Evolutionary conservation across 2,797 vertebrate species (phyloP).

Genomic region (Premnoplex brunnescens): DNA sequence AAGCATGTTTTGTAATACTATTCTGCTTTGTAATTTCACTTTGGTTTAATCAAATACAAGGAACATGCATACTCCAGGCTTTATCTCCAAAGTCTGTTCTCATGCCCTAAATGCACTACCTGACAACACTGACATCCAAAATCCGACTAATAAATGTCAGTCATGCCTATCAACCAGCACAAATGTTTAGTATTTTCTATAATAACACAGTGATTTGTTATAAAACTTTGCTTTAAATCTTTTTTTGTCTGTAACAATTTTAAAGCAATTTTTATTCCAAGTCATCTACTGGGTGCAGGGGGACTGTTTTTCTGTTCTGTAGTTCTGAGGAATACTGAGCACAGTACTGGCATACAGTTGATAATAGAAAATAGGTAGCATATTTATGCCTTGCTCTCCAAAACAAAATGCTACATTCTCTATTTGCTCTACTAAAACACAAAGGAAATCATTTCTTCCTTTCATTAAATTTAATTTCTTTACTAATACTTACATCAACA

Average conservation of each 20-base stretch:
- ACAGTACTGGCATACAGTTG: accelerated
- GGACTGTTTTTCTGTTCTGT: background rate
- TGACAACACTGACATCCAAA: background rate
- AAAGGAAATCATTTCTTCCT: background rate
- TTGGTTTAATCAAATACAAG: background rate
- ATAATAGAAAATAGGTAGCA: background rate
- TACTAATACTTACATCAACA: background rate
- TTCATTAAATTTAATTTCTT: background rate
- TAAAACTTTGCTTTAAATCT: background rate
- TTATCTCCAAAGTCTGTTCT: background rate
- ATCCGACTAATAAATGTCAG: background rate
- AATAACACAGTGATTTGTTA: background rate
- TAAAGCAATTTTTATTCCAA: background rate
- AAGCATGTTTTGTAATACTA: background rate
- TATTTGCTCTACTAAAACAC: background rate
- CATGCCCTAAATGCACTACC: background rate
- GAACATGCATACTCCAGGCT: background rate
- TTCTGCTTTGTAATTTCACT: background rate
- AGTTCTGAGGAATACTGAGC: background rate
- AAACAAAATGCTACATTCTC: background rate
- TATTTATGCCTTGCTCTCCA: background rate
- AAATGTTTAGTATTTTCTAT: background rate
- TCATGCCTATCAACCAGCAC: background rate
- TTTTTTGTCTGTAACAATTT: background rate
- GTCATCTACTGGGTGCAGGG: background rate